These are phyloP conservation scores for Calliphora vomitoria DNA, from an alignment of 2,888 invertebrate genomes.

Conservation along the genomic window DNA sequence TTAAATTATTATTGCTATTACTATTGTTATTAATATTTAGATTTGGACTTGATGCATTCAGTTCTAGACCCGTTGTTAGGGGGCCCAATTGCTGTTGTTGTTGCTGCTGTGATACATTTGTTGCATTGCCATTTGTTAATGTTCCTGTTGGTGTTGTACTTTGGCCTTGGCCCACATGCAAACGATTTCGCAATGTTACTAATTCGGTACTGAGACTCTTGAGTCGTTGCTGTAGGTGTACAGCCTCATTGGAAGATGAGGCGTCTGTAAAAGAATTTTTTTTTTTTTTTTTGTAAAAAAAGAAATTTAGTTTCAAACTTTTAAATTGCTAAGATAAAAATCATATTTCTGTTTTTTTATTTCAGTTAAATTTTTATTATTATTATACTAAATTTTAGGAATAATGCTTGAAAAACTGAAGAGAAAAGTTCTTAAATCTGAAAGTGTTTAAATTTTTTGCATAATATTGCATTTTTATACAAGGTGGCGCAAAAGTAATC, in stretches of 20 bases:
- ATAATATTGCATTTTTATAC: no score
- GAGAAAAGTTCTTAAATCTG: no score
- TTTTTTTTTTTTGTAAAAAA: no score
- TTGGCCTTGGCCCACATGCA: slow-evolving; percentile 90
- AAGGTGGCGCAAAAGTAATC: no score
- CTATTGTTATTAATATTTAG: slow-evolving; percentile 72
- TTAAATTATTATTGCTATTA: slow-evolving; percentile 69
- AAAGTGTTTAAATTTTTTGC: no score
- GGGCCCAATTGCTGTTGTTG: slow-evolving; percentile 76
- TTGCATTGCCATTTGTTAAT: slow-evolving; percentile 75
- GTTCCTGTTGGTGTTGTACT: slow-evolving; percentile 75
- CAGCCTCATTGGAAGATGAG: slow-evolving; percentile 96
- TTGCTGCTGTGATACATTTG: slow-evolving; percentile 77
- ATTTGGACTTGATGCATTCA: slow-evolving; percentile 82
- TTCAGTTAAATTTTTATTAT: neutral
- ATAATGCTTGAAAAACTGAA: no score
- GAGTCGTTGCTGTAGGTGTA: slow-evolving; percentile 95
- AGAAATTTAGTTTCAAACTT: neutral
- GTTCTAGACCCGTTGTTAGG: slow-evolving; percentile 75
- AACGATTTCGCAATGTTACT: slow-evolving; percentile 94
- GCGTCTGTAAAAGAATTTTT: slow-evolving; percentile 89
- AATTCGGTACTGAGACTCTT: slow-evolving; percentile 96
- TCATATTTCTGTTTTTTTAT: no score
- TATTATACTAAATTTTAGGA: no score
- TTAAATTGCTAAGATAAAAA: no score